These are phyloP conservation scores for Chionis minor DNA, from an alignment of 2,113 vertebrate genomes.

Conservation along the genomic window DNA sequence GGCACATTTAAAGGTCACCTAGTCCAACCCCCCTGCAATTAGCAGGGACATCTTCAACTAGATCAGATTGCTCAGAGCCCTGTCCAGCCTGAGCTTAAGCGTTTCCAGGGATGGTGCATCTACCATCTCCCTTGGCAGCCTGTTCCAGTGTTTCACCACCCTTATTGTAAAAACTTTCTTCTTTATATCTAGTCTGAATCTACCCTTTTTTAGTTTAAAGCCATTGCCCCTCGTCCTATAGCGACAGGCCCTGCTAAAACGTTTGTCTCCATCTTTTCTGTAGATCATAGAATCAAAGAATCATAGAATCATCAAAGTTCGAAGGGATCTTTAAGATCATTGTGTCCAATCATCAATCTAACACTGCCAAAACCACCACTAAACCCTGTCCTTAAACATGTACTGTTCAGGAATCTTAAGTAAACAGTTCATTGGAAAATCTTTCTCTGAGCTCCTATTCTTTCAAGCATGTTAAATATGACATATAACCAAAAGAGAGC, in stretches of 20 bases:
- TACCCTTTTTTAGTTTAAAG: not conserved
- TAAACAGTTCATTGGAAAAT: not conserved
- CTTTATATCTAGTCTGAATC: not conserved
- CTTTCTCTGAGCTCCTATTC: not conserved
- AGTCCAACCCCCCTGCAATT: not conserved
- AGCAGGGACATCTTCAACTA: not conserved
- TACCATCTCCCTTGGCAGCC: not conserved
- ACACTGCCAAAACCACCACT: too few species aligned
- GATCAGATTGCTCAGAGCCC: not conserved
- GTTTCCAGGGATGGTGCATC: not conserved
- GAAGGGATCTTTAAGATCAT: too few species aligned
- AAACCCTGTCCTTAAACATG: too few species aligned
- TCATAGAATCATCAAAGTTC: too few species aligned
- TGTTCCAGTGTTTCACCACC: not conserved
- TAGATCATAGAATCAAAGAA: too few species aligned
- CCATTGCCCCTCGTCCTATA: not conserved
- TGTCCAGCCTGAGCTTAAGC: not conserved
- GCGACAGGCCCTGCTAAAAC: too few species aligned
- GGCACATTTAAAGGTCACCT: not conserved
- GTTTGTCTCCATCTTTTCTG: not conserved
- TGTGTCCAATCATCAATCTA: too few species aligned
- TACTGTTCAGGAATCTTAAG: not conserved
- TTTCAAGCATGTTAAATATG: not conserved
- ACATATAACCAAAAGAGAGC: not conserved
- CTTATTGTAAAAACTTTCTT: not conserved